A percentile compares a stretch with the other conserved stretches of the same genome.
Evolutionary conservation across 1,140 invertebrate genomes (phyloP).

Genomic region (Bilobella aurantiaca): DNA sequence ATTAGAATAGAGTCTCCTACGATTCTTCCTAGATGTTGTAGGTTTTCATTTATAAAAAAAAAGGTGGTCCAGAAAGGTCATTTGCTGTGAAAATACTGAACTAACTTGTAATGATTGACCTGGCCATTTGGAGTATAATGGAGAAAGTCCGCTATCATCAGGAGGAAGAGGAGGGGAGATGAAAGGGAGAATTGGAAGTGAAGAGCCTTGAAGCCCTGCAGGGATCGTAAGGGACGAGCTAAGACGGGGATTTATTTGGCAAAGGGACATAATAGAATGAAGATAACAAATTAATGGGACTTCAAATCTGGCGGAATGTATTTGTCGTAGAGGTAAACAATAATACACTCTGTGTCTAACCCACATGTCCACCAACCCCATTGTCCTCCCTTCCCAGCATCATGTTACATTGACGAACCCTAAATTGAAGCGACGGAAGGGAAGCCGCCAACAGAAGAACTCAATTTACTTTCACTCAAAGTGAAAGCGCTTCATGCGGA

Average conservation of each 20-base stretch:
- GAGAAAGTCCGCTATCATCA: no score
- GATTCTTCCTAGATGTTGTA: no score
- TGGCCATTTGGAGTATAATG: no score
- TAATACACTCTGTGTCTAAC: background rate
- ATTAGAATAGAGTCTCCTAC: no score
- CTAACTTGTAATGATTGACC: no score
- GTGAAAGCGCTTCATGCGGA: background rate
- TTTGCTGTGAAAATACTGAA: no score
- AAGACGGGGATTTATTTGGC: background rate
- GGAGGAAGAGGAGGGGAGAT: background rate
- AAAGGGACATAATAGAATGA: background rate
- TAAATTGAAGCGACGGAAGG: background rate
- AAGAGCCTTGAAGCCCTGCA: background rate
- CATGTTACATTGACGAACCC: background rate
- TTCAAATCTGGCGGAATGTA: background rate
- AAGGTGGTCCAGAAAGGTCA: no score
- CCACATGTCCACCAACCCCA: background rate
- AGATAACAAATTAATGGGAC: background rate
- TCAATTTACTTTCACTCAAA: constrained; percentile 1
- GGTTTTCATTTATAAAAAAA: no score
- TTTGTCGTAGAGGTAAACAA: background rate
- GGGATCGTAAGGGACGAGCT: no score
- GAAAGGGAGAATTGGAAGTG: background rate
- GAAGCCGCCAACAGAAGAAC: background rate
- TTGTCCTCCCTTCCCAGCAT: background rate